Evolutionary conservation across 2,113 vertebrate genomes (phyloP), one percentile per base, ranked within the genome.

Genomic region (Corydoras sp.): DNA sequence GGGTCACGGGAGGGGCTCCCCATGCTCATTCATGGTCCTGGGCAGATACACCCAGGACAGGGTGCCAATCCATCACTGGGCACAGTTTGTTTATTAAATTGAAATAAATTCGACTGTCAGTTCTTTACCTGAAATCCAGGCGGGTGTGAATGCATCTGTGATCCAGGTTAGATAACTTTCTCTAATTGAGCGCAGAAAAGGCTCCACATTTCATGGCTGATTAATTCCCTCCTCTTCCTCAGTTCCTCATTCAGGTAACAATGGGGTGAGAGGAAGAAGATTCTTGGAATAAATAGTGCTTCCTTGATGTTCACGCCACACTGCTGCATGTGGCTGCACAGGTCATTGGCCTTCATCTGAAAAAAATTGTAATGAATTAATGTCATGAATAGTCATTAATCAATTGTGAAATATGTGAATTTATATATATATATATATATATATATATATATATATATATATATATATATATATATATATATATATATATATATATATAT

Each of bases 111-210:
- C 35, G 35, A 43, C 35, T 43, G 35, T 43, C 35, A 43, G 35
- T 43, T 43, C 35, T 43, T 82, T 69, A 90, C 90, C 90, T 43
- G 87, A 87, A 31, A 91, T 72, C 88, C 86, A 89, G 35, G 87
- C 85, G 1, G 90, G 89, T 0, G 84, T 87, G 56, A 90, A 14
- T 0, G 86, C 80, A 10, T 88, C 86, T 10, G 82, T 79, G 3
- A 90, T 78, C 88, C 90, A 89, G 77, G 81, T 69, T 68, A 82
- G 3, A 58, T 86, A 89, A 30, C 84, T 75, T 56, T 85, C 85
- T 49, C 74, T 84, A 72, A 91, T 87, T 11, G 87, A 89, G 54
- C 18, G 14, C 58, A 89, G 78, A 78, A 91, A 89, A 43, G 69
- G 55, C 8, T 89, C 80, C 66, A 87, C 68, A 65, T 85, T 79